Evolutionary conservation across 2,113 vertebrate genomes (phyloP).

Genomic region (Sorex fumeus): DNA sequence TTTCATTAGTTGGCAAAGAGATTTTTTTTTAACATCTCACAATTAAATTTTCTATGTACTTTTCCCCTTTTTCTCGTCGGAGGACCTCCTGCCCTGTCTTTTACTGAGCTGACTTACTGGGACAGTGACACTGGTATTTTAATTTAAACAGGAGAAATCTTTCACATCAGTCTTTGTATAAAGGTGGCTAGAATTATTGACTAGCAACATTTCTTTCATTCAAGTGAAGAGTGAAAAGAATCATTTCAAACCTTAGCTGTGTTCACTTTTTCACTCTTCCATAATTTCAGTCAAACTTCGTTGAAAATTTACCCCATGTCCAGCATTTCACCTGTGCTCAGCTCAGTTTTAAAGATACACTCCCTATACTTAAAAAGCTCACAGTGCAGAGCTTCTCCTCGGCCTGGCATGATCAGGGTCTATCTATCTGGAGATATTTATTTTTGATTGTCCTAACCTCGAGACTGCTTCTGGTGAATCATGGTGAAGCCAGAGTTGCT

Average conservation of each 20-base stretch:
- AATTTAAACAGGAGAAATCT: constrained; percentile 86
- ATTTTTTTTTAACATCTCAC: constrained; percentile 75
- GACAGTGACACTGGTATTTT: constrained; percentile 83
- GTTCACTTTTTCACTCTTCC: background rate
- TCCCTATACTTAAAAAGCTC: background rate
- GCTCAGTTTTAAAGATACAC: background rate
- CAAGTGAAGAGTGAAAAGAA: background rate
- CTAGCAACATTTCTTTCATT: constrained; percentile 46
- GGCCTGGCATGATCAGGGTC: background rate
- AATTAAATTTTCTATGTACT: constrained; percentile 68
- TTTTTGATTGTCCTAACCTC: background rate
- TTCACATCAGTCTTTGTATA: constrained; percentile 79
- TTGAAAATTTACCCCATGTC: background rate
- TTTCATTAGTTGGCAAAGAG: constrained; percentile 86
- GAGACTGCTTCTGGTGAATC: background rate
- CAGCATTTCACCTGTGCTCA: background rate
- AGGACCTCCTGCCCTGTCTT: constrained; percentile 63
- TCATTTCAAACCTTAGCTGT: constrained; percentile 51
- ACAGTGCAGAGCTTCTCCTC: background rate
- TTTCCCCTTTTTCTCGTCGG: constrained; percentile 73
- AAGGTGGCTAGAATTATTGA: background rate
- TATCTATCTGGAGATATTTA: background rate
- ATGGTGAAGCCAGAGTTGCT: background rate
- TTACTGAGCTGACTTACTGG: constrained; percentile 83
- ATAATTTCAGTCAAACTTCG: constrained; percentile 18